Conservation (phyloP, 1,140 invertebrate species). For the Eupristina koningsbergeri region DNA sequence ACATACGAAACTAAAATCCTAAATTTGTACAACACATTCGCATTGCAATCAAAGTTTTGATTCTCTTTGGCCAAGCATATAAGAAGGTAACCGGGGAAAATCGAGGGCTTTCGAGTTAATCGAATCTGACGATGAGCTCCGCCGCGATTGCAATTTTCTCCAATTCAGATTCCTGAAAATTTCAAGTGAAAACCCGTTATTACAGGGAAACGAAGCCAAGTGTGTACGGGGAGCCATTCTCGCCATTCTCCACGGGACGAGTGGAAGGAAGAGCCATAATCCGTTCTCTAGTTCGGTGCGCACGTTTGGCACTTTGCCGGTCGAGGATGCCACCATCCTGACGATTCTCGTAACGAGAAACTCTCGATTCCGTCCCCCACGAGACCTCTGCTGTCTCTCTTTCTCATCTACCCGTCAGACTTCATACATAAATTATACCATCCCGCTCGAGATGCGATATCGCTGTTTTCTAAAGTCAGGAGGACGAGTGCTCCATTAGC, state of each 20-base stretch:
- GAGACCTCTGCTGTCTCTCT: slow-evolving; percentile 36
- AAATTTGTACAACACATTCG: too few relatives aligned
- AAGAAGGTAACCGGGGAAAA: too few relatives aligned
- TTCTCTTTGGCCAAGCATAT: too few relatives aligned
- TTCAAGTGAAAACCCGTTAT: background rate
- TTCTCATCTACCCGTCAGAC: background rate
- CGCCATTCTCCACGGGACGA: background rate
- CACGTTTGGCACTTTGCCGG: slow-evolving; percentile 7
- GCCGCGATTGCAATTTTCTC: background rate
- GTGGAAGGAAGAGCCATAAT: background rate
- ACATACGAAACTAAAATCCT: too few relatives aligned
- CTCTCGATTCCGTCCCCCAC: slow-evolving; percentile 33
- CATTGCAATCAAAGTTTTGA: too few relatives aligned
- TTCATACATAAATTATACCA: too few relatives aligned
- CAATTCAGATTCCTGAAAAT: background rate
- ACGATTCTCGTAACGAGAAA: slow-evolving; percentile 34
- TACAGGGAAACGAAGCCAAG: background rate
- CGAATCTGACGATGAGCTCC: background rate
- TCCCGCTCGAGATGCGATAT: too few relatives aligned
- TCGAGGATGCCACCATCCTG: slow-evolving; percentile 20
- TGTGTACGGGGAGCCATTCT: background rate
- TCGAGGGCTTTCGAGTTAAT: background rate
- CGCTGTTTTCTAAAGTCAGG: too few relatives aligned
- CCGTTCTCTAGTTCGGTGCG: background rate
- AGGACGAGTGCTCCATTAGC: too few relatives aligned